A percentile compares a stretch with the other conserved stretches of the same genome.
Conservation (phyloP, 2,888 invertebrate species). For the Lasioglossum lativentre region DNA sequence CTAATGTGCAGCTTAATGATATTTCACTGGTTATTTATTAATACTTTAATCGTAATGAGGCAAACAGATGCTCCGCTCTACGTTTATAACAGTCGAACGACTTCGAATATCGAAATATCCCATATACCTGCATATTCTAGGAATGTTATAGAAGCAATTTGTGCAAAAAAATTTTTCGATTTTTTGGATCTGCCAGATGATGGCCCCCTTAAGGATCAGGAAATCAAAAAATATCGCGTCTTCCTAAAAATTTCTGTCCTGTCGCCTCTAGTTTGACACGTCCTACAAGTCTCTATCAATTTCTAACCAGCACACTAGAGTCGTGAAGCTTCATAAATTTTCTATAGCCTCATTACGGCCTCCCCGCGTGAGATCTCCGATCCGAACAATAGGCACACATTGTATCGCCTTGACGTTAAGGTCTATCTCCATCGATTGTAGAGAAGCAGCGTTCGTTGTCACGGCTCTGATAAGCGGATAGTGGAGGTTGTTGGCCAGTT, state of each 20-base stretch:
- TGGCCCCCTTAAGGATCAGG: too few relatives aligned
- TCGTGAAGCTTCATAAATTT: slow-evolving; percentile 6
- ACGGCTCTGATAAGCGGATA: slow-evolving; percentile 20
- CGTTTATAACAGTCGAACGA: too few relatives aligned
- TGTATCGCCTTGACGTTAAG: slow-evolving; percentile 3
- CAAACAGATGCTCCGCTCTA: too few relatives aligned
- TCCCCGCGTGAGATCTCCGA: neutral
- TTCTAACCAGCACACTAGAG: neutral
- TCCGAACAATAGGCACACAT: slow-evolving; percentile 14
- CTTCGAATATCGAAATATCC: too few relatives aligned
- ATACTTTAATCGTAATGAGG: too few relatives aligned
- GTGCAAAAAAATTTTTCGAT: too few relatives aligned
- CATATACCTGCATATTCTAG: too few relatives aligned
- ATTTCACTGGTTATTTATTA: too few relatives aligned
- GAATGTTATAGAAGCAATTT: too few relatives aligned
- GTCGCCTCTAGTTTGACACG: neutral
- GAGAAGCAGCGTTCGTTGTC: slow-evolving; percentile 28
- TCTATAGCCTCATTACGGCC: neutral
- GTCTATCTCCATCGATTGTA: neutral
- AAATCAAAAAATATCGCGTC: too few relatives aligned
- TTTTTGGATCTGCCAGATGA: too few relatives aligned
- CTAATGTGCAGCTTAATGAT: too few relatives aligned
- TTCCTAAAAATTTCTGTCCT: neutral
- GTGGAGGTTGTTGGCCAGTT: slow-evolving; percentile 58
- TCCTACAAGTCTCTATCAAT: neutral